Conservation (phyloP, 2,797 vertebrate species). For the Thamnophis elegans region DNA sequence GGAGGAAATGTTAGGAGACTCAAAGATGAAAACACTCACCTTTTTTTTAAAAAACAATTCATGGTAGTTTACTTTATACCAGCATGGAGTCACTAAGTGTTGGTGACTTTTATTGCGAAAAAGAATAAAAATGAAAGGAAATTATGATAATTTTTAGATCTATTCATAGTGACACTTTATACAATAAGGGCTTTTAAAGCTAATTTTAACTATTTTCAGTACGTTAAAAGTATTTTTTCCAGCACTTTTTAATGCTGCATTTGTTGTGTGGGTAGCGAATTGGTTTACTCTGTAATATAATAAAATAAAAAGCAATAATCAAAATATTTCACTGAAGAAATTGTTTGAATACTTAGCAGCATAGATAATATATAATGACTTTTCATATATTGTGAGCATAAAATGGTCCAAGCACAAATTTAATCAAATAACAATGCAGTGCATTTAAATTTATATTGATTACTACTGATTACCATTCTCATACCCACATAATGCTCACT, state of each 20-base stretch:
- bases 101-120: background rate
- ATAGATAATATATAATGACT: background rate
- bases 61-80: background rate
- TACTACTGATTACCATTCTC: background rate
- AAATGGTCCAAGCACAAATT: background rate
- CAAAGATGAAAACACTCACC: background rate
- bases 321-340: background rate
- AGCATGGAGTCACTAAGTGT: background rate
- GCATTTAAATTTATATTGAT: background rate
- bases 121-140: background rate
- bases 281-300: background rate
- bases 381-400: background rate
- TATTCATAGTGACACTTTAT: background rate
- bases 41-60: background rate
- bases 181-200: background rate
- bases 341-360: background rate
- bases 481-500: background rate
- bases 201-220: background rate
- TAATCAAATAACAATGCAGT: background rate
- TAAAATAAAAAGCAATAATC: background rate
- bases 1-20: background rate
- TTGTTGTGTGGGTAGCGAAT: background rate
- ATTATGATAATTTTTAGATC: background rate
- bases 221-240: background rate
- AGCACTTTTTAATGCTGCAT: background rate